Percentiles rank a stretch among this genome's conserved stretches.
Evolutionary conservation across 2,888 invertebrate species (phyloP).

Genomic region (Saturnia pavonia): DNA sequence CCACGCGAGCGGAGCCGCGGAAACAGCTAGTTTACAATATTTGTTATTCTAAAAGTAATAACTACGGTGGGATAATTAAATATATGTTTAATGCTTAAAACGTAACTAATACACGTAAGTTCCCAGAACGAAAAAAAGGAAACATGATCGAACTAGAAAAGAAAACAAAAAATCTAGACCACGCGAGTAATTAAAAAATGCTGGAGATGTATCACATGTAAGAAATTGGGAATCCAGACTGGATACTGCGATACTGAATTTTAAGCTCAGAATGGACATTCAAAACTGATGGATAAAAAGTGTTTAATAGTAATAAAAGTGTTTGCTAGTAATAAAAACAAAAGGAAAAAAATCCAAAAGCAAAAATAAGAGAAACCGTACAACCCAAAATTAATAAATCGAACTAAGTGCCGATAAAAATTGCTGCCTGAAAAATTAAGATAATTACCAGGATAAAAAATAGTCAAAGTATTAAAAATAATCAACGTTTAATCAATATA

Average conservation of each 20-base stretch:
- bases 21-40: not conserved
- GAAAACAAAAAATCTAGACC: not conserved
- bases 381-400: not conserved
- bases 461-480: constrained; percentile 27
- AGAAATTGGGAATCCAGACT: too few species aligned
- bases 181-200: not conserved
- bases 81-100: not conserved
- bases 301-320: too few species aligned
- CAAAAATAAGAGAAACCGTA: too few species aligned
- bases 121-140: not conserved
- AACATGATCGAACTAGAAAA: not conserved
- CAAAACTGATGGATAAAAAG: too few species aligned
- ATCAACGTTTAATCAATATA: constrained; percentile 42
- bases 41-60: not conserved
- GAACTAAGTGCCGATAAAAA: not conserved
- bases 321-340: too few species aligned
- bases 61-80: not conserved
- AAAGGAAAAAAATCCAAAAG: too few species aligned
- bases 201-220: not conserved
- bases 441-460: not conserved
- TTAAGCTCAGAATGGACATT: too few species aligned
- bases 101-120: not conserved
- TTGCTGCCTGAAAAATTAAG: not conserved
- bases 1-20: too few species aligned
- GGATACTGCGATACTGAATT: too few species aligned